A percentile compares a stretch with the other conserved stretches of the same genome.
phyloP scores from a whole-genome alignment of 2,888 invertebrate genomes.

The Phalangium opilio region DNA sequence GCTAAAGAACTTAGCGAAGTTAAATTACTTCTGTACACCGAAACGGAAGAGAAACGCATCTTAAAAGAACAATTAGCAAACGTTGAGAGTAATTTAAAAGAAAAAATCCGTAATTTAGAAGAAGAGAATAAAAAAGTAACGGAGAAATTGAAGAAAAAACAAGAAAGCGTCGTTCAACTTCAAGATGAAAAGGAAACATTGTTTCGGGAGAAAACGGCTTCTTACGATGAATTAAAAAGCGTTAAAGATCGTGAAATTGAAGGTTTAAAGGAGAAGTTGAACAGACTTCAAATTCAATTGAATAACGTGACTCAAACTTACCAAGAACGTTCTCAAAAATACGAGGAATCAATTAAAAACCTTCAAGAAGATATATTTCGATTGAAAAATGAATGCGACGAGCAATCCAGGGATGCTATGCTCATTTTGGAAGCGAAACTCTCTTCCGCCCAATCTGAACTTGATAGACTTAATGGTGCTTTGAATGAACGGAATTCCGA shows the following conservation, averaged over 20 bases:
- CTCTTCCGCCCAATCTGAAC: not conserved
- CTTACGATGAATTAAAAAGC: too few relatives aligned
- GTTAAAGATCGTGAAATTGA: slow-evolving; percentile 24
- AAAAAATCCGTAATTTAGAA: slow-evolving; percentile 23
- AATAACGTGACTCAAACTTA: slow-evolving; percentile 21
- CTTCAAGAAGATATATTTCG: slow-evolving; percentile 9
- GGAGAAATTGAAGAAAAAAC: slow-evolving; percentile 32
- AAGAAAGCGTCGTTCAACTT: slow-evolving; percentile 31
- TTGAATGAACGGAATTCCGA: not conserved
- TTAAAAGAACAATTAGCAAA: slow-evolving; percentile 26
- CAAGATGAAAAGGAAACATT: slow-evolving; percentile 32
- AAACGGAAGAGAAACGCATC: slow-evolving; percentile 30
- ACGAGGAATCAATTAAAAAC: slow-evolving; percentile 5
- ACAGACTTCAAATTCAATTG: slow-evolving; percentile 27
- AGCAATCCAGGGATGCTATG: slow-evolving; percentile 1
- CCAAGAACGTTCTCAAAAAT: slow-evolving; percentile 8
- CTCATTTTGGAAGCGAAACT: slow-evolving; percentile 6
- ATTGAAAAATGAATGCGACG: slow-evolving; percentile 1
- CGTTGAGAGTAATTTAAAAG: slow-evolving; percentile 23
- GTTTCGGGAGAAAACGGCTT: slow-evolving; percentile 23
- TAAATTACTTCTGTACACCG: slow-evolving; percentile 28
- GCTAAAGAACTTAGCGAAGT: slow-evolving; percentile 23
- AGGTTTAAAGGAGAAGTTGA: slow-evolving; percentile 27
- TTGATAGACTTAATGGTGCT: not conserved
- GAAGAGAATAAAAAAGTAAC: slow-evolving; percentile 27